A percentile compares a stretch with the other conserved stretches of the same genome.
Conservation (phyloP, 2,113 vertebrate genomes). For the Gorilla gorilla region DNA sequence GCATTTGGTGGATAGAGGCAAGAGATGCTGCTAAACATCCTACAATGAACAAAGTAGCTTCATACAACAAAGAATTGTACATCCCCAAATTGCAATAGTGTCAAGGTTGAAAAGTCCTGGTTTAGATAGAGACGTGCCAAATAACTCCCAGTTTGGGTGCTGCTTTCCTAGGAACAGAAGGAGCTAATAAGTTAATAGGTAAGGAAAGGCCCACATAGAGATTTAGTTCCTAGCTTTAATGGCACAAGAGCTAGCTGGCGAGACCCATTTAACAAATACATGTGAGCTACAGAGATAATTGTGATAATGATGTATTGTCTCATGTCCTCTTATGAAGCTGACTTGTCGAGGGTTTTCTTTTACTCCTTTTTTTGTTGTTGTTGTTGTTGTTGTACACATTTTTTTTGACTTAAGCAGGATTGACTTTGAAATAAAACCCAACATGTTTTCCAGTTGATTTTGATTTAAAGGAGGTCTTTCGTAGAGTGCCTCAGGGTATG, state of each 20-base stretch:
- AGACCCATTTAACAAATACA: conserved; percentile 7
- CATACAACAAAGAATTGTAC: not conserved
- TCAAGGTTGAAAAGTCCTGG: not conserved
- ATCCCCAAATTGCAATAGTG: not conserved
- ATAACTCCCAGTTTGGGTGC: not conserved
- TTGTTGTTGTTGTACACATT: not conserved
- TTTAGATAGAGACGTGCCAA: not conserved
- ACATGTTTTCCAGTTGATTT: conserved; percentile 82
- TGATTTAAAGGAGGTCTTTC: conserved; percentile 83
- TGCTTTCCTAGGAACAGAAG: conserved; percentile 14
- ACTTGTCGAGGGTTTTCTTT: conserved; percentile 44
- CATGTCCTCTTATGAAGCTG: conserved; percentile 36
- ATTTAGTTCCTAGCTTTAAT: not conserved
- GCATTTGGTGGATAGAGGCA: not conserved
- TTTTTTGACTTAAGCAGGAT: conserved; percentile 59
- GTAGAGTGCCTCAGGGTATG: conserved; percentile 78
- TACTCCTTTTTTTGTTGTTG: not conserved
- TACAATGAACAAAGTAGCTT: not conserved
- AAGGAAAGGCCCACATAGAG: not conserved
- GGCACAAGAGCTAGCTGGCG: not conserved
- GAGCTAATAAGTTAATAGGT: not conserved
- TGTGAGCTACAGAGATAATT: not conserved
- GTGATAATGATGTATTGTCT: not conserved
- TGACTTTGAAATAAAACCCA: conserved; percentile 84
- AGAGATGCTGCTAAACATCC: not conserved